A percentile compares a stretch with the other conserved stretches of the same genome.
phyloP scores from a whole-genome alignment of 2,113 vertebrate species.

The Corythornis madagascariensis region DNA sequence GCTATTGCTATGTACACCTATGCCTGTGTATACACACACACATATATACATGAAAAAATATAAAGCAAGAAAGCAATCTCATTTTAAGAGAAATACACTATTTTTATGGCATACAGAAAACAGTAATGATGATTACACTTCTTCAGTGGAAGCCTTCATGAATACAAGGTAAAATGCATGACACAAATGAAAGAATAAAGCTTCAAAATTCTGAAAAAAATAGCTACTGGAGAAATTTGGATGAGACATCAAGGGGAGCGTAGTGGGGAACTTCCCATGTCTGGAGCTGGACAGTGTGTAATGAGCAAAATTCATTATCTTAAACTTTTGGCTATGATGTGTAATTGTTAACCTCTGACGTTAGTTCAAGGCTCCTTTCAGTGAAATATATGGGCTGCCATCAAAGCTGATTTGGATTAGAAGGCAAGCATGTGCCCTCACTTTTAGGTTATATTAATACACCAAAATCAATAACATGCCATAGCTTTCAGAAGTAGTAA shows the following conservation, averaged over 20 bases:
- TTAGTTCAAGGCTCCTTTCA: constrained; percentile 73
- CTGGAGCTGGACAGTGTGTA: constrained; percentile 34
- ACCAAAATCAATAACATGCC: constrained; percentile 80
- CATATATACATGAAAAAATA: background rate
- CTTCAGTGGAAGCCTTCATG: constrained; percentile 19
- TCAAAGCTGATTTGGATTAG: constrained; percentile 78
- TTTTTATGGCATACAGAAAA: constrained; percentile 44
- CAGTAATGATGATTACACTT: constrained; percentile 30
- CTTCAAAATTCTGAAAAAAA: constrained; percentile 40
- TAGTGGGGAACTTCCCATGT: constrained; percentile 5
- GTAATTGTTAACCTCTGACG: constrained; percentile 77
- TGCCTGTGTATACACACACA: background rate
- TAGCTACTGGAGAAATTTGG: constrained; percentile 2
- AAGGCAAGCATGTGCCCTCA: constrained; percentile 65
- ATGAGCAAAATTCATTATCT: constrained; percentile 73
- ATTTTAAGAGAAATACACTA: constrained; percentile 49
- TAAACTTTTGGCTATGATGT: constrained; percentile 71
- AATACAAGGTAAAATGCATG: constrained; percentile 25
- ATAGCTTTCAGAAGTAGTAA: constrained; percentile 81
- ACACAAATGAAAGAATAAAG: constrained; percentile 15
- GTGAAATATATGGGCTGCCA: constrained; percentile 71
- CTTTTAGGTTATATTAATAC: constrained; percentile 81
- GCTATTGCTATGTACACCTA: background rate
- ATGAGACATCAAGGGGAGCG: background rate
- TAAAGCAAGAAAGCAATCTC: constrained; percentile 3